Evolutionary conservation across 2,797 vertebrate species (phyloP).

Genomic region (Cossypha heuglini): DNA sequence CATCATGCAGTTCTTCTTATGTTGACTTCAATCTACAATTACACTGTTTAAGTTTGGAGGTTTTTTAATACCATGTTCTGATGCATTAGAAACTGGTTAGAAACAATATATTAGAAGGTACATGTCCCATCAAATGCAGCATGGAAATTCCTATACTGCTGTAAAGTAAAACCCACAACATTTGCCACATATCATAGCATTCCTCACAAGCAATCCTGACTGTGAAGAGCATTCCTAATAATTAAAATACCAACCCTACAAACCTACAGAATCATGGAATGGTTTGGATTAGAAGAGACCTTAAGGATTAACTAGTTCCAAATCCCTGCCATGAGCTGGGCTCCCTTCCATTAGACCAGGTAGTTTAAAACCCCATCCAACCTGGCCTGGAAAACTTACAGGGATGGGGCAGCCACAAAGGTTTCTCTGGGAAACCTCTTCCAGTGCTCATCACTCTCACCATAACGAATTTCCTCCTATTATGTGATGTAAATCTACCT

Average conservation of each 20-base stretch:
- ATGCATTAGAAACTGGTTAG: not conserved
- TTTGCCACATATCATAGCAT: rapidly evolving
- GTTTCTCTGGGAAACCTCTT: not conserved
- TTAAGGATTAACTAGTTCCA: not conserved
- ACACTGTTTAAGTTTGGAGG: not conserved
- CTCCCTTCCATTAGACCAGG: not conserved
- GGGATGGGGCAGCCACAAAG: not conserved
- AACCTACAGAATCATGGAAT: not conserved
- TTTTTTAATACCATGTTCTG: not conserved
- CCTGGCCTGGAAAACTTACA: not conserved
- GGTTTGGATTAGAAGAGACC: not conserved
- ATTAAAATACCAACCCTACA: not conserved
- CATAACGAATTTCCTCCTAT: not conserved
- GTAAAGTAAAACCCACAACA: not conserved
- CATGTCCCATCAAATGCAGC: not conserved
- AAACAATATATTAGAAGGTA: not conserved
- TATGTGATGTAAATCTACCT: not conserved
- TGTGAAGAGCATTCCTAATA: not conserved
- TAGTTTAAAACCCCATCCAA: not conserved
- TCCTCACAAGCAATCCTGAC: not conserved
- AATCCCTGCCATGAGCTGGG: not conserved
- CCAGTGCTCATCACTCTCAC: not conserved
- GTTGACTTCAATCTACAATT: not conserved
- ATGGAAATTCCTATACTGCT: not conserved
- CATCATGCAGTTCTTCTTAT: not conserved